A percentile compares a stretch with the other conserved stretches of the same genome.
phyloP scores from a whole-genome alignment of 2,888 invertebrate genomes.

The Prenolepis imparis region DNA sequence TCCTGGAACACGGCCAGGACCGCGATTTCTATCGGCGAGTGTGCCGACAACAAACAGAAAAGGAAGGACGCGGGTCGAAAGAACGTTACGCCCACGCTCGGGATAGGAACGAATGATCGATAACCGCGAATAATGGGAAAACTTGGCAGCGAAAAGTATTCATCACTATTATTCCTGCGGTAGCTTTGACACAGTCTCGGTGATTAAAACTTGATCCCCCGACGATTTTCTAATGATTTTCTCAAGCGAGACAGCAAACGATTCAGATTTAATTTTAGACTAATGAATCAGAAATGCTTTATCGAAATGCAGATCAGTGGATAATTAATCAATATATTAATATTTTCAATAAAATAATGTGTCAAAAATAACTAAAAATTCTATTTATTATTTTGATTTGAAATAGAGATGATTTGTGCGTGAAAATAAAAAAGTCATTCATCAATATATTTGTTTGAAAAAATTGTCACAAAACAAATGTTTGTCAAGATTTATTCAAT shows the following conservation, averaged over 20 bases:
- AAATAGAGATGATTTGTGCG: not conserved
- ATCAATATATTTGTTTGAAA: not conserved
- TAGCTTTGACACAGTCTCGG: not conserved
- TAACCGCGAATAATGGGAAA: conserved; percentile 47
- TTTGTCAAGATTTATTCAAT: not conserved
- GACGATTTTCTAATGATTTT: not conserved
- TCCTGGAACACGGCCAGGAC: conserved; percentile 78
- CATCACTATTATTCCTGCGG: not conserved
- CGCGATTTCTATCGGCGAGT: conserved; percentile 72
- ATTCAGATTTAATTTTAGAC: not conserved
- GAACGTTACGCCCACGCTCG: conserved; percentile 56
- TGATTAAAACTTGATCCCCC: not conserved
- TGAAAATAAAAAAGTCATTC: not conserved
- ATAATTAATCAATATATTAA: not conserved
- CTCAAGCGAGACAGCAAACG: not conserved
- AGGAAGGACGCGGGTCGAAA: conserved; percentile 48
- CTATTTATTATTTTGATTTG: not conserved
- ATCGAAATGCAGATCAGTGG: not conserved
- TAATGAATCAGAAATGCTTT: not conserved
- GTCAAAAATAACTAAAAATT: not conserved
- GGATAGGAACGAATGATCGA: conserved; percentile 60
- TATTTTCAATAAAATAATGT: not conserved
- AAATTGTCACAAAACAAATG: not conserved
- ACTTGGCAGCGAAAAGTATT: conserved; percentile 27
- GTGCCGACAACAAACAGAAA: conserved; percentile 40